These are phyloP conservation scores for Perodicticus potto DNA, from an alignment of 2,797 vertebrate genomes.

Conservation along the genomic window DNA sequence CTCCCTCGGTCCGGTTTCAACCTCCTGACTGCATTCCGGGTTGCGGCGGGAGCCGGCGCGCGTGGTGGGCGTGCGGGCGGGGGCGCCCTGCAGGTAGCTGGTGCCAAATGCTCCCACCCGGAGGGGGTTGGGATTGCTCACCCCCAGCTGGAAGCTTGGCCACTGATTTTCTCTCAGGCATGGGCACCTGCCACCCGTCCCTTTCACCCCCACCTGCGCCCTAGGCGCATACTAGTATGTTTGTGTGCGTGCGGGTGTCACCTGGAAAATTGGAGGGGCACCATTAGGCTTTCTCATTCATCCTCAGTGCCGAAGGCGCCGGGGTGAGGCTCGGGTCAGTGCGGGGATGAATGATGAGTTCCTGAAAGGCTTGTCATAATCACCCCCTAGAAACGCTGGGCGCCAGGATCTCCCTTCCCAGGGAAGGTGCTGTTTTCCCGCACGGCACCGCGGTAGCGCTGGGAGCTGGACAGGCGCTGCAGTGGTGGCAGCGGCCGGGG, in stretches of 20 bases:
- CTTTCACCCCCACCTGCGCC: not conserved
- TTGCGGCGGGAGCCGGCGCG: not conserved
- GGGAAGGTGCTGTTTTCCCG: slow-evolving; percentile 56
- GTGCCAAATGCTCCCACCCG: slow-evolving; percentile 1
- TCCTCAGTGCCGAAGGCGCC: not conserved
- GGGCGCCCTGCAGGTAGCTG: slow-evolving; percentile 68
- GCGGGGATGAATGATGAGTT: slow-evolving; percentile 71
- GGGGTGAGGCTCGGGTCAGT: slow-evolving; percentile 71
- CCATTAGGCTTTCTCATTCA: not conserved
- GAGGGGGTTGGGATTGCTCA: slow-evolving; percentile 26
- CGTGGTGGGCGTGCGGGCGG: not conserved
- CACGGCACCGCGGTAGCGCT: not conserved
- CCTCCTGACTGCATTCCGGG: slow-evolving; percentile 43
- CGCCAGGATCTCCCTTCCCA: slow-evolving; percentile 22
- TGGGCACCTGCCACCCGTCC: slow-evolving; percentile 65
- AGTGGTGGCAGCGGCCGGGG: not conserved
- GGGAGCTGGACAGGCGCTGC: slow-evolving; percentile 43
- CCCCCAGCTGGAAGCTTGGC: not conserved
- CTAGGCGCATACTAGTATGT: not conserved
- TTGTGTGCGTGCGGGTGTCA: slow-evolving; percentile 26
- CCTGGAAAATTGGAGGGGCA: slow-evolving; percentile 39
- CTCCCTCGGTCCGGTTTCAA: slow-evolving; percentile 56
- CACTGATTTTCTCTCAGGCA: slow-evolving; percentile 60
- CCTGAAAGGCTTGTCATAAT: slow-evolving; percentile 69
- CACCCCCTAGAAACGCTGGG: slow-evolving; percentile 59